Conservation (phyloP, 2,797 vertebrate species). For the Hemibagrus guttatus region DNA sequence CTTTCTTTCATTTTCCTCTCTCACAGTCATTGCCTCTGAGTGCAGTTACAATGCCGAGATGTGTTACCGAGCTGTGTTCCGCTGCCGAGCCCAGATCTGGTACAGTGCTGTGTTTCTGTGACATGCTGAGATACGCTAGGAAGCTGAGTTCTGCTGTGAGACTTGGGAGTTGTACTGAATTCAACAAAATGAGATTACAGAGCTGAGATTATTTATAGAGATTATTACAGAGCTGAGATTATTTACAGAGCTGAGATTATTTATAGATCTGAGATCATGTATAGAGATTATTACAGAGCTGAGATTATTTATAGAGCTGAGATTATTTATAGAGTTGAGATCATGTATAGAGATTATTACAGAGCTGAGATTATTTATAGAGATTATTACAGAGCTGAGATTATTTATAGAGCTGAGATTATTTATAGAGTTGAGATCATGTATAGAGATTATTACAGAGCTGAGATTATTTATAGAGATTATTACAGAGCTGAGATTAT, state of each 20-base stretch:
- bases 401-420: neutral
- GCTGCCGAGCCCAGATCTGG: neutral
- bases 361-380: neutral
- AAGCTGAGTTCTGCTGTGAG: neutral
- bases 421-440: neutral
- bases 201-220: neutral
- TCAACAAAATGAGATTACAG: neutral
- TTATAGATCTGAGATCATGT: neutral
- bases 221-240: neutral
- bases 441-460: neutral
- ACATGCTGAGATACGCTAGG: neutral
- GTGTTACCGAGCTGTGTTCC: neutral
- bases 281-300: neutral
- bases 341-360: neutral
- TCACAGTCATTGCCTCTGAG: neutral
- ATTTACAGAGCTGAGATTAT: neutral
- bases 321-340: neutral
- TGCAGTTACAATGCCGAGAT: neutral
- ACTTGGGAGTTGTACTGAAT: neutral
- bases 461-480: neutral
- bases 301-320: neutral
- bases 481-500: neutral
- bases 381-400: neutral
- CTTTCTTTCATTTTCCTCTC: neutral
- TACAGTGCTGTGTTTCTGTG: neutral